Evolutionary conservation across 2,113 vertebrate species (phyloP).

Genomic region (Amblyornis subalaris): DNA sequence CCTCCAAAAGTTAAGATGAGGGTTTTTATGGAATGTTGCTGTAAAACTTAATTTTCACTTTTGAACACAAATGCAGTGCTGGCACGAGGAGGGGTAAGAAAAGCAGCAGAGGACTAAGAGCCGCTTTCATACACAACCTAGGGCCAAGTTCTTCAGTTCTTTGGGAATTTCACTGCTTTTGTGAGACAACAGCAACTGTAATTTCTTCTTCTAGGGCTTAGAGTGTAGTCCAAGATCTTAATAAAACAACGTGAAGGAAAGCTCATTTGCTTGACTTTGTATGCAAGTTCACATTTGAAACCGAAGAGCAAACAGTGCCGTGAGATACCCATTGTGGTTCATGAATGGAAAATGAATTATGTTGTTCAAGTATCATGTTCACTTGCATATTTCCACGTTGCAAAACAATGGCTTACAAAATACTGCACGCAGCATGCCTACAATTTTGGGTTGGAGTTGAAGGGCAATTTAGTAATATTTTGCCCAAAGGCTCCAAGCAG

Average conservation of each 20-base stretch:
- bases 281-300: slow-evolving; percentile 55
- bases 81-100: not conserved
- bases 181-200: slow-evolving; percentile 13
- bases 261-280: slow-evolving; percentile 40
- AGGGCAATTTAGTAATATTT: slow-evolving; percentile 58
- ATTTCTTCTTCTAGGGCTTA: slow-evolving; percentile 29
- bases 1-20: not conserved
- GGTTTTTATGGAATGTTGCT: not conserved
- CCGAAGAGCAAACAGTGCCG: slow-evolving; percentile 44
- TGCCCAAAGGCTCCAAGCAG: slow-evolving; percentile 41
- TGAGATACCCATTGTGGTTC: slow-evolving; percentile 61
- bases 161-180: slow-evolving; percentile 28
- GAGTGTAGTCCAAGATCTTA: slow-evolving; percentile 5
- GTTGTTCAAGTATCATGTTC: slow-evolving; percentile 63
- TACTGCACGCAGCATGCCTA: slow-evolving; percentile 48
- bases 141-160: not conserved
- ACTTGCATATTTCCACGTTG: slow-evolving; percentile 64
- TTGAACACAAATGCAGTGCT: not conserved
- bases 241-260: slow-evolving; percentile 34
- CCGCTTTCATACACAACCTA: not conserved
- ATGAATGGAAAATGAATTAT: slow-evolving; percentile 67
- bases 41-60: slow-evolving; percentile 12
- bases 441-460: slow-evolving; percentile 56
- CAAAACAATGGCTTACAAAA: slow-evolving; percentile 69
- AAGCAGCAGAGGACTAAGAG: not conserved